phyloP scores from a whole-genome alignment of 2,113 vertebrate genomes.

The Myiozetetes cayanensis region DNA sequence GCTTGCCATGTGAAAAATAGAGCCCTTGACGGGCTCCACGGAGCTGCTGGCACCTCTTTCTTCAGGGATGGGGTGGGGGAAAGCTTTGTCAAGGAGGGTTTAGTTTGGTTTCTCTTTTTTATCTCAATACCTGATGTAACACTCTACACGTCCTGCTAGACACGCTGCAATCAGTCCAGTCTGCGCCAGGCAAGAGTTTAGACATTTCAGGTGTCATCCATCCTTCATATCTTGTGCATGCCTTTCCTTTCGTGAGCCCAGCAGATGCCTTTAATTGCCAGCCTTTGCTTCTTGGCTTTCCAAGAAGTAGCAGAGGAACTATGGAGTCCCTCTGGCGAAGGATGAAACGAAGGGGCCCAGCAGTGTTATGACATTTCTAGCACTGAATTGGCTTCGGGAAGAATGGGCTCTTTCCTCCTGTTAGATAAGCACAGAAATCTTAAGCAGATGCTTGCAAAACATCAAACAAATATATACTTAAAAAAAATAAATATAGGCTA shows the following conservation, averaged over 20 bases:
- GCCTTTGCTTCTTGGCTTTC: conserved; percentile 40
- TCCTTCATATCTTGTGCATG: conserved; percentile 49
- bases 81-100: not conserved
- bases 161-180: not conserved
- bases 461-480: conserved; percentile 52
- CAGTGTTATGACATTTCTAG: conserved; percentile 62
- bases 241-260: conserved; percentile 30
- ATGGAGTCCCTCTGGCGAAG: conserved; percentile 58
- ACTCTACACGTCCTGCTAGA: conserved; percentile 23
- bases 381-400: conserved; percentile 53
- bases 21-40: not conserved
- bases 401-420: conserved; percentile 52
- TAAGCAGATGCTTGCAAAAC: conserved; percentile 70
- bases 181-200: conserved; percentile 4
- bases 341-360: conserved; percentile 69
- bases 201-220: conserved; percentile 56
- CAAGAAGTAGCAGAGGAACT: conserved; percentile 39
- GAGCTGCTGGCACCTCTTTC: conserved; percentile 12
- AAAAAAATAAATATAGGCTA: conserved; percentile 45
- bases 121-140: conserved; percentile 39
- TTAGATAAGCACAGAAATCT: conserved; percentile 72
- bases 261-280: conserved; percentile 72
- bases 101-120: conserved; percentile 14
- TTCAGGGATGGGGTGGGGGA: not conserved
- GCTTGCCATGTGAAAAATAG: not conserved